Evolutionary conservation across 2,113 vertebrate species (phyloP), one percentile per base, ranked within the genome.

Genomic region (Arothron firmamentum): DNA sequence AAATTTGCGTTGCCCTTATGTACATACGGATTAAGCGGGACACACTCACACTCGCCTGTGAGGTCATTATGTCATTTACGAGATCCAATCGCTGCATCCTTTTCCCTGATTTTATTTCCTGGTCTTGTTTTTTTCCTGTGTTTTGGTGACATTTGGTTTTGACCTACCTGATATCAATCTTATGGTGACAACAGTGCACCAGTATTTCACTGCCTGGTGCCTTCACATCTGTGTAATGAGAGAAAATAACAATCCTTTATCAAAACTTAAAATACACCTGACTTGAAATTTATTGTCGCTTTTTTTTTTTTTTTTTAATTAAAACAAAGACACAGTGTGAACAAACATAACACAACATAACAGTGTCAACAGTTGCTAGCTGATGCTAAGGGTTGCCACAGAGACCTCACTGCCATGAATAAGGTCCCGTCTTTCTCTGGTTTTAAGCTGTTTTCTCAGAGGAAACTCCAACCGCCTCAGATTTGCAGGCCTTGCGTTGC

Each of bases 401-500:
- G 34, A 38, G 9, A 38, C 34, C 8, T 38, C 34, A 38, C 8
- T 38, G 34, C 11, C 34, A 38, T 38, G 10, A 38, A 10, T 38
- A 38, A 38, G 3, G 34, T 38, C 8, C 8, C 51, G 52, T 77
- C 58, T 58, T 31, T 55, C 58, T 75, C 77, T 80, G 71, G 78
- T 66, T 80, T 76, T 71, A 70, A 21, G 21, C 62, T 73, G 63
- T 57, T 67, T 76, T 58, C 67, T 75, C 66, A 57, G 56, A 77
- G 83, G 81, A 86, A 85, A 84, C 68, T 81, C 75, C 74, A 72
- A 88, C 78, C 77, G 70, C 72, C 58, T 68, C 79, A 77, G 72
- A 63, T 72, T 78, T 72, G 19, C 70, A 63, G 42, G 60, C 19
- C 65, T 74, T 77, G 59, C 65, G 71, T 82, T 71, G 82, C 66